These are phyloP conservation scores for Melanostoma scalare DNA, from an alignment of 2,888 invertebrate species.

Conservation along the genomic window DNA sequence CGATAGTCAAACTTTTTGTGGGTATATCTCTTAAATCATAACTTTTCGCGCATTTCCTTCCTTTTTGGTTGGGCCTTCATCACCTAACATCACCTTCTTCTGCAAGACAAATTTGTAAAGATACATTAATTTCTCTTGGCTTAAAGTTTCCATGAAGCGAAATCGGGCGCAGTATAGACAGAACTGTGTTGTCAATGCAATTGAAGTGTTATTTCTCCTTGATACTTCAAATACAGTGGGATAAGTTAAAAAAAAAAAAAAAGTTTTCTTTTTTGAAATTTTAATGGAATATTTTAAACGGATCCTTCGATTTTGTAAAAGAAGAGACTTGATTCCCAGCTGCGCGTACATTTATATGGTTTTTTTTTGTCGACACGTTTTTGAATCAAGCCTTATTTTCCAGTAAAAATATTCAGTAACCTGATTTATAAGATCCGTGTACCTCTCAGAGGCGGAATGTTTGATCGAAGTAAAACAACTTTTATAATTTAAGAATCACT, in stretches of 20 bases:
- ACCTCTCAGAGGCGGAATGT: no score
- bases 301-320: no score
- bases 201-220: conserved; percentile 15
- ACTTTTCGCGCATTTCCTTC: conserved; percentile 41
- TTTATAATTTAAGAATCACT: no score
- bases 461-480: no score
- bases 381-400: no score
- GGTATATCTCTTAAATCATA: conserved; percentile 5
- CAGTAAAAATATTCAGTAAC: no score
- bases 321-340: no score
- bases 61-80: conserved; percentile 1
- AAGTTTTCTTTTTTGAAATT: background rate
- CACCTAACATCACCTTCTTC: background rate
- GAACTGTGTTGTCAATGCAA: conserved; percentile 4
- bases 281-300: no score
- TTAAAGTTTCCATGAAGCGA: conserved; percentile 20
- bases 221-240: conserved; percentile 12
- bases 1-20: conserved; percentile 2
- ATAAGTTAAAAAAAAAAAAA: background rate
- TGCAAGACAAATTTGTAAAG: conserved; percentile 3
- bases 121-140: conserved; percentile 8
- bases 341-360: no score
- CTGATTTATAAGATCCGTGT: no score
- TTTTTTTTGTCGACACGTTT: no score
- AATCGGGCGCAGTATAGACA: conserved; percentile 2